Conservation (phyloP, 92 coral and sea anemone genomes). For the Epizoanthus scotinus region DNA sequence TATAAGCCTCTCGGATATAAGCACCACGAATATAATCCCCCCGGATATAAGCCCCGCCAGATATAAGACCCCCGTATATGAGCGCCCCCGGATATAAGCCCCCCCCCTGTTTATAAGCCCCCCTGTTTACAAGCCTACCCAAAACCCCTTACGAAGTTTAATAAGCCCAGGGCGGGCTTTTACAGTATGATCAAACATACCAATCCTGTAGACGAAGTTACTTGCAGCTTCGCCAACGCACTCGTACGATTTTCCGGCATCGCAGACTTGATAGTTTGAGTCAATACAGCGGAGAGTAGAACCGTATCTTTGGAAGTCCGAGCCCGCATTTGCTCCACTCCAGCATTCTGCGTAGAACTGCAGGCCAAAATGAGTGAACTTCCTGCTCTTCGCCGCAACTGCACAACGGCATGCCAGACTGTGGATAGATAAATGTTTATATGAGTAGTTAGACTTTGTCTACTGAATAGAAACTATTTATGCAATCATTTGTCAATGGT, state of each 20-base stretch:
- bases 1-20: no score
- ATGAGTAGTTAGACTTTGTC: no score
- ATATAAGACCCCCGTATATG: no score
- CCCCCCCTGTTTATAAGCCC: no score
- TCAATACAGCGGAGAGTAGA: conserved; percentile 43
- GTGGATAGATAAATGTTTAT: neutral
- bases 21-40: no score
- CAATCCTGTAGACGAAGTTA: conserved; percentile 50
- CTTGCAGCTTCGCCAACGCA: conserved; percentile 45
- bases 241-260: neutral
- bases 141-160: no score
- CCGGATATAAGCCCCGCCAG: no score
- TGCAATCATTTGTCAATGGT: no score
- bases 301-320: conserved; percentile 16
- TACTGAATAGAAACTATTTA: no score
- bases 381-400: conserved; percentile 14
- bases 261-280: conserved; percentile 26
- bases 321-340: conserved; percentile 47
- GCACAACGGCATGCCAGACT: conserved; percentile 67
- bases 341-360: conserved; percentile 64
- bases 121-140: no score
- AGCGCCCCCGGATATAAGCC: no score
- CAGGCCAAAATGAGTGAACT: conserved; percentile 45
- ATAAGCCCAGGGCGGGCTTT: no score
- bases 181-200: neutral